Evolutionary conservation across 2,797 vertebrate species (phyloP).

Genomic region (Capromys pilorides): DNA sequence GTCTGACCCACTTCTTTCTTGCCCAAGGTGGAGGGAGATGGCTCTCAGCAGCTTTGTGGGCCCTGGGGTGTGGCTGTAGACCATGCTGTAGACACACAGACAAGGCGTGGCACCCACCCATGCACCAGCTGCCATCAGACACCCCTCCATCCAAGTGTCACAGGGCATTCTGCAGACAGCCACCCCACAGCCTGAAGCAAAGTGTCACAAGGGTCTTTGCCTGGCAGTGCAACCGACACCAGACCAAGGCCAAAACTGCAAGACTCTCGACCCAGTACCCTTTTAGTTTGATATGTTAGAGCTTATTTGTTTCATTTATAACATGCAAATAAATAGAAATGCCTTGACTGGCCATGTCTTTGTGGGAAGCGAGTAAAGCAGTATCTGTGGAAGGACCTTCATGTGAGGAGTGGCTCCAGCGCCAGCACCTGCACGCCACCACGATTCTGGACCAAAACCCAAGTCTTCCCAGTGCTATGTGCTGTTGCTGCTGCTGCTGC

Average conservation of each 20-base stretch:
- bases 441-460: background rate
- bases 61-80: accelerated
- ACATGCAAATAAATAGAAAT: background rate
- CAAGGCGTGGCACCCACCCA: background rate
- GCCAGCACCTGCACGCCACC: background rate
- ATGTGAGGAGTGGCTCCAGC: background rate
- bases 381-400: background rate
- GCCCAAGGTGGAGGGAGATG: background rate
- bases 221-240: accelerated
- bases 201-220: accelerated
- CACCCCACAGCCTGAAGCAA: background rate
- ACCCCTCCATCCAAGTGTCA: background rate
- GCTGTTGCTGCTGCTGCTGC: too few species aligned
- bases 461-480: accelerated
- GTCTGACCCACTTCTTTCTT: accelerated
- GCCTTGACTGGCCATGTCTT: background rate
- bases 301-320: slow-evolving; percentile 9
- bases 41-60: accelerated
- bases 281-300: background rate
- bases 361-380: background rate
- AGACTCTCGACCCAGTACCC: too few species aligned
- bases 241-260: background rate
- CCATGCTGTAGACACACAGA: accelerated
- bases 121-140: background rate
- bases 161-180: accelerated